Base-by-base conservation (phyloP, 2,888 invertebrate genomes). In the Plutella xylostella region DNA sequence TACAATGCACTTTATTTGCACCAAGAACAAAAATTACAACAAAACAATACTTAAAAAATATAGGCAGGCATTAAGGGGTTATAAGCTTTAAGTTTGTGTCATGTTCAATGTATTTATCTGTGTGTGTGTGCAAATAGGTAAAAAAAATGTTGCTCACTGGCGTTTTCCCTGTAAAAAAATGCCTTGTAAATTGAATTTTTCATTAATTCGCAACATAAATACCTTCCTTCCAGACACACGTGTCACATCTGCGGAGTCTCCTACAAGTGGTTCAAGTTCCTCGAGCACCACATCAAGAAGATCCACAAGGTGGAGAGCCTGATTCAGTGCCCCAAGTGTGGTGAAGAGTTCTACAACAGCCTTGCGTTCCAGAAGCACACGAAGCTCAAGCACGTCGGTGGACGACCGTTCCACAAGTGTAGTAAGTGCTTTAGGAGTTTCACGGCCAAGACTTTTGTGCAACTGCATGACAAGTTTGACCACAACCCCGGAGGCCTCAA, bases 181-280 rank as follows among this genome's bases (percentile, higher is more conserved):
- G n/a, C n/a, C n/a, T n/a, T n/a, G n/a, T n/a, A n/a, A n/a, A n/a
- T n/a, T n/a, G n/a, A n/a, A n/a, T n/a, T n/a, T n/a, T n/a, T n/a
- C n/a, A n/a, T n/a, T n/a, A n/a, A n/a, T n/a, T n/a, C n/a, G n/a
- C n/a, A n/a, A n/a, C n/a, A n/a, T n/a, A n/a, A n/a, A n/a, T n/a
- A n/a, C n/a, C n/a, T n/a, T n/a, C n/a, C n/a, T n/a, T n/a, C 17
- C 14, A 3, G 42, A 9, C 42, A 42, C 22, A 7, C 14, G 1
- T 42, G 42, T n/a, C 7, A 14, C 15, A 4, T 11, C 6, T 42
- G 42, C 11, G 42, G 42, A 1, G 42, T 34, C 17, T 42, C 42
- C 2, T 42, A 42, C 42, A 42, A 42, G 21, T 42, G 33, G 33
- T 42, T 33, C 17, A 42, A 42, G 34, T 42, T 42, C 15, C 42